Conservation (phyloP, 2,797 vertebrate species). For the Haliaeetus albicilla region DNA sequence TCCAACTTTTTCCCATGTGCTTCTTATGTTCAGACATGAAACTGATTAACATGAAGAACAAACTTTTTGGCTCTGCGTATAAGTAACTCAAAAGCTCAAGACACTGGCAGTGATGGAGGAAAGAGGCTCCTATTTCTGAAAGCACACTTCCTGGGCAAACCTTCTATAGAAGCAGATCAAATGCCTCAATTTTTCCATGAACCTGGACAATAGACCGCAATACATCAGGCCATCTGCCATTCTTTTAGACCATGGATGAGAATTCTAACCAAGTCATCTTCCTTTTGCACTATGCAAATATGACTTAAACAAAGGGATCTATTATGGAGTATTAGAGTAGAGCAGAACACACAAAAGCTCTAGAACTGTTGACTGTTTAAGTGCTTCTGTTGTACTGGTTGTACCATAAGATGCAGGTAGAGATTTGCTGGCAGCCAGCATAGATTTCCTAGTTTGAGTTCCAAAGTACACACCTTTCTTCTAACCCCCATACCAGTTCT, state of each 20-base stretch:
- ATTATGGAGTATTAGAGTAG: neutral
- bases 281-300: neutral
- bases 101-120: neutral
- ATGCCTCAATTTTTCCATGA: neutral
- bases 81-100: neutral
- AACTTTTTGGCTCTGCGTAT: neutral
- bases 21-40: neutral
- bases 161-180: neutral
- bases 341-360: neutral
- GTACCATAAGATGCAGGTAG: neutral
- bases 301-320: neutral
- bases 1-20: neutral
- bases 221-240: neutral
- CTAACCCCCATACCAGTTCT: neutral
- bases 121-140: neutral
- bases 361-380: neutral
- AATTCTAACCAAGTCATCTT: neutral
- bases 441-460: neutral
- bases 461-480: neutral
- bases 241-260: neutral
- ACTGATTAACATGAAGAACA: neutral
- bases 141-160: neutral
- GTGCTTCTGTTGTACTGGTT: neutral
- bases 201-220: neutral
- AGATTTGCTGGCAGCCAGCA: neutral